phyloP scores from a whole-genome alignment of 2,113 vertebrate species.

The Ceyx cyanopectus region DNA sequence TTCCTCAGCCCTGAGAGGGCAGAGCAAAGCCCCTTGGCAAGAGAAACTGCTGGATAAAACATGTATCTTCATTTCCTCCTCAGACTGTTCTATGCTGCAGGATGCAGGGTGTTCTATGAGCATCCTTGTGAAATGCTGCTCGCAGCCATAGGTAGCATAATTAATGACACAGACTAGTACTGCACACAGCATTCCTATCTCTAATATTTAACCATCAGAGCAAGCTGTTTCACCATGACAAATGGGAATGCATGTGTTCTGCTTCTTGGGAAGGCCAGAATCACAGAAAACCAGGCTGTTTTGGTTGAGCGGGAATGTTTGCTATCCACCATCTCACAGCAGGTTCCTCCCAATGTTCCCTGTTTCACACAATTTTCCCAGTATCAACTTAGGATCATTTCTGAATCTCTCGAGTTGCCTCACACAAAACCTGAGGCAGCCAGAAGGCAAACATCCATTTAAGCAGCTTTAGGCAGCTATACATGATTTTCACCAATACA shows the following conservation, averaged over 20 bases:
- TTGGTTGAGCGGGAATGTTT: not conserved
- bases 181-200: not conserved
- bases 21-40: not conserved
- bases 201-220: not conserved
- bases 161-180: not conserved
- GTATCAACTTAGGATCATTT: not conserved
- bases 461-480: not conserved
- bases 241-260: not conserved
- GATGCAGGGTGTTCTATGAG: too few relatives aligned
- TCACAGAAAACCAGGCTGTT: not conserved
- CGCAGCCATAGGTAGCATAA: not conserved
- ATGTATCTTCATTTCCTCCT: not conserved
- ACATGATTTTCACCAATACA: not conserved
- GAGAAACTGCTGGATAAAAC: not conserved
- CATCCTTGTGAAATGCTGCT: not conserved
- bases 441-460: not conserved
- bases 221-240: not conserved
- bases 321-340: accelerated
- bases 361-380: not conserved
- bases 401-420: not conserved
- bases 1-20: not conserved
- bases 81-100: not conserved
- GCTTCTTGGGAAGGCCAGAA: not conserved
- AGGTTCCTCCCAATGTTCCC: not conserved
- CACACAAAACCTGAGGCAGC: not conserved